Evolutionary conservation across 1,140 invertebrate genomes (phyloP).

Genomic region (Pseudomyrmex cubaensis): DNA sequence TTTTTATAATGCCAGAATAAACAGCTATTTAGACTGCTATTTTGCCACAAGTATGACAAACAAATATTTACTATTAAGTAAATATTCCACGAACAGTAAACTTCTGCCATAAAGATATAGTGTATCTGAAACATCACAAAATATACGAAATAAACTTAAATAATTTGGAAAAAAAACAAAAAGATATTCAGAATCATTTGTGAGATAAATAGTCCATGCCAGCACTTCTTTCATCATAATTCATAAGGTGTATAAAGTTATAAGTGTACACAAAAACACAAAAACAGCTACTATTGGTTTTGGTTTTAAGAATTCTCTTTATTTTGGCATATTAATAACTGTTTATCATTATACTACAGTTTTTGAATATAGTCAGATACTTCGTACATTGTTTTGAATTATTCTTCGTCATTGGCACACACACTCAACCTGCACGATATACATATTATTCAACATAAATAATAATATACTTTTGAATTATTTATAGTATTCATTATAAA

Average conservation of each 20-base stretch:
- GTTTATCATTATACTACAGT: slow-evolving; percentile 63
- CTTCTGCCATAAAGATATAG: neutral
- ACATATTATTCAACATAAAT: slow-evolving; percentile 24
- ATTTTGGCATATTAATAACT: slow-evolving; percentile 75
- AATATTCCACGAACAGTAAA: too few species aligned
- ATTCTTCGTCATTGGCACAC: slow-evolving; percentile 22
- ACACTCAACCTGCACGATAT: slow-evolving; percentile 15
- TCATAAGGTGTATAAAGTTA: slow-evolving; percentile 62
- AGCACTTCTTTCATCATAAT: slow-evolving; percentile 28
- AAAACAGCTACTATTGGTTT: slow-evolving; percentile 64
- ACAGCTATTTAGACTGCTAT: slow-evolving; percentile 70
- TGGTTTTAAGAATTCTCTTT: slow-evolving; percentile 74
- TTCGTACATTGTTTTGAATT: slow-evolving; percentile 52
- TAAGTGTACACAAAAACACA: slow-evolving; percentile 67
- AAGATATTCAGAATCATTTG: neutral
- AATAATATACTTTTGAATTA: slow-evolving; percentile 53
- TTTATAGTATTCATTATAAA: slow-evolving; percentile 53
- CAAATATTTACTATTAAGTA: neutral
- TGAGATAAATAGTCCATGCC: neutral
- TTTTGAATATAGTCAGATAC: slow-evolving; percentile 51
- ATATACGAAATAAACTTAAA: neutral
- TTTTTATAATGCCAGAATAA: slow-evolving; percentile 78
- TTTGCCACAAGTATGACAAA: slow-evolving; percentile 24
- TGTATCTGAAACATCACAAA: neutral
- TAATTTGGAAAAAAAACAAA: slow-evolving; percentile 35